Evolutionary conservation across 2,113 vertebrate genomes (phyloP).

Genomic region (Anarrhichthys ocellatus): DNA sequence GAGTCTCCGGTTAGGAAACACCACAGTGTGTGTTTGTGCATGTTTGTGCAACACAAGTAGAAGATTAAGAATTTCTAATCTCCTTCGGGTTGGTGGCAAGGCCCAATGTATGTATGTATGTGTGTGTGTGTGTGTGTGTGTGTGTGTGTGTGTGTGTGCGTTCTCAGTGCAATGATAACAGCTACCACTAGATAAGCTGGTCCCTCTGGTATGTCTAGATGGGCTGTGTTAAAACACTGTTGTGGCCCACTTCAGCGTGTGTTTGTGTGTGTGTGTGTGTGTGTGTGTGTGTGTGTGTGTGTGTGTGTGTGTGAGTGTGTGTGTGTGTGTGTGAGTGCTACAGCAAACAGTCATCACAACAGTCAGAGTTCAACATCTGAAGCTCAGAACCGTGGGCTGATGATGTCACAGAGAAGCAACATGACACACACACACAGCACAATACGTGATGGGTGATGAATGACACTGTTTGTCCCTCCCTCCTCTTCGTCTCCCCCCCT

Average conservation of each 20-base stretch:
- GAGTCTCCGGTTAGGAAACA: slow-evolving; percentile 29
- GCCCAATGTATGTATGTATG: slow-evolving; percentile 10
- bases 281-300: slow-evolving; percentile 11
- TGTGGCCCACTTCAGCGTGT: slow-evolving; percentile 26
- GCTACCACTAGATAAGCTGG: slow-evolving; percentile 64
- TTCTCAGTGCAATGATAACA: slow-evolving; percentile 63
- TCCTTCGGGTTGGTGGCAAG: slow-evolving; percentile 48
- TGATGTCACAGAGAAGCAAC: slow-evolving; percentile 39
- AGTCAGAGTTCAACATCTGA: slow-evolving; percentile 33
- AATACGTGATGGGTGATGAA: slow-evolving; percentile 52
- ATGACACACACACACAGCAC: slow-evolving; percentile 37
- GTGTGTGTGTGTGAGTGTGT: slow-evolving; percentile 15
- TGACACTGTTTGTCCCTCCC: slow-evolving; percentile 35
- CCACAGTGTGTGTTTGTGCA: slow-evolving; percentile 11
- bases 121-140: slow-evolving; percentile 11
- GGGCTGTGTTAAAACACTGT: slow-evolving; percentile 41
- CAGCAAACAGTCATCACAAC: slow-evolving; percentile 27
- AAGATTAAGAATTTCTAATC: slow-evolving; percentile 74
- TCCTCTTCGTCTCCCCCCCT: slow-evolving; percentile 3
- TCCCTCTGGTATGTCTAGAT: slow-evolving; percentile 58
- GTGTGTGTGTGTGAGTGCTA: not conserved
- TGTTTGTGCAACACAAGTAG: slow-evolving; percentile 51
- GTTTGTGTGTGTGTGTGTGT: slow-evolving; percentile 16
- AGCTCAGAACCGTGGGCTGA: slow-evolving; percentile 40
- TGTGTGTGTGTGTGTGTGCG: slow-evolving; percentile 22